Evolutionary conservation across 1,140 invertebrate genomes (phyloP).

Genomic region (Pararge aegeria): DNA sequence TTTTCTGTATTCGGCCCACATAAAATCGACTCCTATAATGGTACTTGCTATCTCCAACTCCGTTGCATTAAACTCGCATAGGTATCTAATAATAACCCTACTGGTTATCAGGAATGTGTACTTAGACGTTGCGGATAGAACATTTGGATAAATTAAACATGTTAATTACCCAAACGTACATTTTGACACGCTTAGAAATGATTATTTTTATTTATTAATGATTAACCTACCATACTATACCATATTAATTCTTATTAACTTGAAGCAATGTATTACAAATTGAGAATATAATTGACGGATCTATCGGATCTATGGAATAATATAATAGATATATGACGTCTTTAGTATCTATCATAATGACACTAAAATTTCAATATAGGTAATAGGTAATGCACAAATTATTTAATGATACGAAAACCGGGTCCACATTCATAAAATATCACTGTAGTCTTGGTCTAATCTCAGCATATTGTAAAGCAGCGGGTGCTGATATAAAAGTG

Average conservation of each 20-base stretch:
- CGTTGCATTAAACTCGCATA: background rate
- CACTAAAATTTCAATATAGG: no score
- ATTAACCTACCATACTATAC: no score
- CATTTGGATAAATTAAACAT: background rate
- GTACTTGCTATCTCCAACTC: background rate
- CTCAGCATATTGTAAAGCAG: background rate
- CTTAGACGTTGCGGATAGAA: background rate
- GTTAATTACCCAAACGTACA: background rate
- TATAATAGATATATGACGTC: no score
- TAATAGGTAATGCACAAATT: no score
- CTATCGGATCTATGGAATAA: no score
- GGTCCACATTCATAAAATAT: background rate
- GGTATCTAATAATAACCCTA: conserved; percentile 1
- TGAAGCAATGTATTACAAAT: no score
- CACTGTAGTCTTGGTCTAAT: background rate
- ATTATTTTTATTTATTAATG: no score
- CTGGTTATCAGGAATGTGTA: background rate
- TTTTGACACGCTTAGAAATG: no score
- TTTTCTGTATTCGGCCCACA: conserved; percentile 60
- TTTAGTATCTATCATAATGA: no score
- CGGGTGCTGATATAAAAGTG: conserved; percentile 22
- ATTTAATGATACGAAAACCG: background rate
- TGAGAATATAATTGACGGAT: no score
- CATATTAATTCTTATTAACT: no score
- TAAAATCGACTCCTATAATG: conserved; percentile 39